A percentile compares a stretch with the other conserved stretches of the same genome.
phyloP scores from a whole-genome alignment of 2,113 vertebrate genomes.

The Circaetus gallicus region DNA sequence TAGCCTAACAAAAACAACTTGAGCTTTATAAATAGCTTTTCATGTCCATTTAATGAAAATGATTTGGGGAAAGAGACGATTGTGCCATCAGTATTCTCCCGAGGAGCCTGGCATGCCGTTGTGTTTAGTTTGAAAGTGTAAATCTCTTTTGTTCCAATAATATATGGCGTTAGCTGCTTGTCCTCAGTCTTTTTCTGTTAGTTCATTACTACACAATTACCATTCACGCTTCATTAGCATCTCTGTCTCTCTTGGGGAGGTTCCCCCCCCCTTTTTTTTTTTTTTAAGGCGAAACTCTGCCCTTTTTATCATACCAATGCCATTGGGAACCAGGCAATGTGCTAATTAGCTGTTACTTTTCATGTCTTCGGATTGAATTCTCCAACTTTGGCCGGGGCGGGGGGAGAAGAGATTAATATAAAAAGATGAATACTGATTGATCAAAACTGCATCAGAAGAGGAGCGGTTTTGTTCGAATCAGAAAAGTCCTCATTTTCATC shows the following conservation, averaged over 20 bases:
- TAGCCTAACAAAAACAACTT: conserved; percentile 89
- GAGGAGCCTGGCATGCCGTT: conserved; percentile 88
- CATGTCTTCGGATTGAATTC: conserved; percentile 80
- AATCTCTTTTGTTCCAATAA: conserved; percentile 96
- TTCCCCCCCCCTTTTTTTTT: neutral
- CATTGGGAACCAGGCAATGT: conserved; percentile 85
- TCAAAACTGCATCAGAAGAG: conserved; percentile 55
- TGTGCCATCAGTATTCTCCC: conserved; percentile 90
- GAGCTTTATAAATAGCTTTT: conserved; percentile 92
- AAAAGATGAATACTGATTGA: conserved; percentile 75
- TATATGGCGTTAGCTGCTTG: conserved; percentile 97
- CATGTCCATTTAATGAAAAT: conserved; percentile 99
- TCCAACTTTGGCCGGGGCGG: conserved; percentile 33
- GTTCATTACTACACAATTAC: conserved; percentile 99
- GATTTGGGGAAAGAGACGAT: conserved; percentile 83
- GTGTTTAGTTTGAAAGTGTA: conserved; percentile 99
- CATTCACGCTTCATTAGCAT: conserved; percentile 97
- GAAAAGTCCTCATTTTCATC: conserved; percentile 64
- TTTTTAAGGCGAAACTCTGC: conserved; percentile 78
- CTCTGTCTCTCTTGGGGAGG: conserved; percentile 85
- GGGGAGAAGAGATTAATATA: conserved; percentile 70
- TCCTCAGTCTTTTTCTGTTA: conserved; percentile 97
- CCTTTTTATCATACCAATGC: conserved; percentile 91
- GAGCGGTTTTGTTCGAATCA: conserved; percentile 37
- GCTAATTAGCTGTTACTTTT: conserved; percentile 96